phyloP scores from a whole-genome alignment of 2,797 vertebrate genomes.

The Craterocephalus amniculus region DNA sequence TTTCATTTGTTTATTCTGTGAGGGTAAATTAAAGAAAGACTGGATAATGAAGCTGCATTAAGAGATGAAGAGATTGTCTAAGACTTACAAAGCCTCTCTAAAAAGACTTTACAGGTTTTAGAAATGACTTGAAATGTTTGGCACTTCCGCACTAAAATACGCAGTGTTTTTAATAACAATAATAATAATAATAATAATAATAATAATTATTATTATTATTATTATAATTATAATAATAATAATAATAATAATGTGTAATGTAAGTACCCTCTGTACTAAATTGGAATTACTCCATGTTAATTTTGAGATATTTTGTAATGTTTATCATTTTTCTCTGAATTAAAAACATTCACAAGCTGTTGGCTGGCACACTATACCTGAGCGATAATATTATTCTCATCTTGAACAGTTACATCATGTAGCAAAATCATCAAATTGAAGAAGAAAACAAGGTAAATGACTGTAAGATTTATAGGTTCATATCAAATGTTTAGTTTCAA shows the following conservation, averaged over 20 bases:
- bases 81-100: conserved; percentile 90
- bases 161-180: conserved; percentile 70
- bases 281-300: conserved; percentile 84
- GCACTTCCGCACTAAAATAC: conserved; percentile 90
- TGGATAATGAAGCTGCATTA: conserved; percentile 81
- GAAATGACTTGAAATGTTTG: conserved; percentile 92
- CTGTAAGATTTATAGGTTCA: conserved; percentile 90
- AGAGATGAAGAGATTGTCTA: conserved; percentile 96
- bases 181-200: conserved; percentile 42
- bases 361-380: conserved; percentile 99
- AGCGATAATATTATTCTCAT: conserved; percentile 98
- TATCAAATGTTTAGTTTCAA: conserved; percentile 92
- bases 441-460: conserved; percentile 90
- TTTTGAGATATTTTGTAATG: conserved; percentile 83
- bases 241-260: conserved; percentile 67
- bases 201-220: conserved; percentile 64
- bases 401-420: conserved; percentile 95
- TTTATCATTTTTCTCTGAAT: conserved; percentile 86
- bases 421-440: conserved; percentile 92
- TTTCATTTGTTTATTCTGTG: conserved; percentile 85
- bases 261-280: conserved; percentile 74
- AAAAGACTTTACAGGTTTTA: conserved; percentile 90
- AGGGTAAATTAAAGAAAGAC: conserved; percentile 80
- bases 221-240: conserved; percentile 45
- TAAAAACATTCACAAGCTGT: conserved; percentile 99